These are phyloP conservation scores for Ypsolopha scabrella DNA, from an alignment of 2,888 invertebrate genomes.

Conservation along the genomic window DNA sequence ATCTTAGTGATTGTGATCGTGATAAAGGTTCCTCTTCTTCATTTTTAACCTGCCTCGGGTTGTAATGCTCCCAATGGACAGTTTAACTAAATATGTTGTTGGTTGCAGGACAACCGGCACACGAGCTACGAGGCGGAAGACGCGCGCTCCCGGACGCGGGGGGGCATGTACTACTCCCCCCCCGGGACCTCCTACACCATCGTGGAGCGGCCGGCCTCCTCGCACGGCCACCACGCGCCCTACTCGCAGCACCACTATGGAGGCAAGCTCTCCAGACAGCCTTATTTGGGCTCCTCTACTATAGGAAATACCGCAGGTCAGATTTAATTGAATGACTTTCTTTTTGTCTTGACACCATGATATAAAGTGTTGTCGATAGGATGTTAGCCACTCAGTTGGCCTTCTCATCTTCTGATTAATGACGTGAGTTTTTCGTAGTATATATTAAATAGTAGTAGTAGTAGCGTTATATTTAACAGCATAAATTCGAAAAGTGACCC, in stretches of 20 bases:
- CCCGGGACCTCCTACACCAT: constrained; percentile 92
- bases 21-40: too few relatives aligned
- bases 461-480: too few relatives aligned
- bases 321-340: neutral
- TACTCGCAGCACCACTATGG: constrained; percentile 71
- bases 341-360: too few relatives aligned
- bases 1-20: too few relatives aligned
- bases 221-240: constrained; percentile 74
- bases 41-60: too few relatives aligned
- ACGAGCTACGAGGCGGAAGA: constrained; percentile 64
- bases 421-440: too few relatives aligned
- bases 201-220: constrained; percentile 83
- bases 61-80: neutral
- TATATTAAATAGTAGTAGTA: too few relatives aligned
- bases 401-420: too few relatives aligned
- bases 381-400: too few relatives aligned
- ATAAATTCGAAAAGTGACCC: too few relatives aligned
- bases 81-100: neutral
- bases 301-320: constrained; percentile 63
- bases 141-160: constrained; percentile 67
- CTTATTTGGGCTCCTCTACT: constrained; percentile 78
- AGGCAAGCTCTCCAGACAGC: constrained; percentile 64
- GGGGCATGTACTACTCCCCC: constrained; percentile 86
- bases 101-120: constrained; percentile 54
- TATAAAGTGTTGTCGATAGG: too few relatives aligned